These are phyloP conservation scores for Galagoides demidoff DNA, from an alignment of 2,797 vertebrate genomes.

Conservation along the genomic window DNA sequence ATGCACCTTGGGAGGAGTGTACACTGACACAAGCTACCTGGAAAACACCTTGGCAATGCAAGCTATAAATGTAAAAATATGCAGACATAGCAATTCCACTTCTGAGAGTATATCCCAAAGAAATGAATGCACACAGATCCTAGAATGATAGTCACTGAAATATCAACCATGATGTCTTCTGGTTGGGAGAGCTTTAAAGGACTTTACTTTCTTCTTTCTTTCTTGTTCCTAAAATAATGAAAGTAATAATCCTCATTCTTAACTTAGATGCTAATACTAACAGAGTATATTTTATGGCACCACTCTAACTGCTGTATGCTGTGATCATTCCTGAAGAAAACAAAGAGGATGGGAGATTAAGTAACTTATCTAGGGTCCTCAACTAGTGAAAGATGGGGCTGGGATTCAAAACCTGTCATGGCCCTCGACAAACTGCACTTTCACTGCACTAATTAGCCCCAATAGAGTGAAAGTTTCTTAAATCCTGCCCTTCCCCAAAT, in stretches of 20 bases:
- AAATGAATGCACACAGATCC: background rate
- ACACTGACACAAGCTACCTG: background rate
- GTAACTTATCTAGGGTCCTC: background rate
- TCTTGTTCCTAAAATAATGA: conserved; percentile 4
- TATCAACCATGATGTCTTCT: background rate
- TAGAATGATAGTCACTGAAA: background rate
- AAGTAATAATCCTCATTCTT: background rate
- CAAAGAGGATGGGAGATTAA: background rate
- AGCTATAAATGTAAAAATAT: background rate
- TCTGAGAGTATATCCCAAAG: background rate
- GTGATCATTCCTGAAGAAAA: background rate
- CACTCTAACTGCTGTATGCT: background rate
- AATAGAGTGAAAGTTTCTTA: background rate
- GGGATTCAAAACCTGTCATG: background rate
- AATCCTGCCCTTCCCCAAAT: background rate
- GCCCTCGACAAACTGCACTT: background rate
- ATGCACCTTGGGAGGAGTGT: background rate
- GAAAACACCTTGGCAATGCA: background rate
- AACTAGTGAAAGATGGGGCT: background rate
- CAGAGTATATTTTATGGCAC: background rate
- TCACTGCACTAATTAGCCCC: background rate
- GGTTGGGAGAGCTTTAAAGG: background rate
- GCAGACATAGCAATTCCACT: background rate
- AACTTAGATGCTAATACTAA: background rate
- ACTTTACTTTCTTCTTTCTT: background rate